Evolutionary conservation across 2,797 vertebrate species (phyloP).

Genomic region (Varecia variegata): DNA sequence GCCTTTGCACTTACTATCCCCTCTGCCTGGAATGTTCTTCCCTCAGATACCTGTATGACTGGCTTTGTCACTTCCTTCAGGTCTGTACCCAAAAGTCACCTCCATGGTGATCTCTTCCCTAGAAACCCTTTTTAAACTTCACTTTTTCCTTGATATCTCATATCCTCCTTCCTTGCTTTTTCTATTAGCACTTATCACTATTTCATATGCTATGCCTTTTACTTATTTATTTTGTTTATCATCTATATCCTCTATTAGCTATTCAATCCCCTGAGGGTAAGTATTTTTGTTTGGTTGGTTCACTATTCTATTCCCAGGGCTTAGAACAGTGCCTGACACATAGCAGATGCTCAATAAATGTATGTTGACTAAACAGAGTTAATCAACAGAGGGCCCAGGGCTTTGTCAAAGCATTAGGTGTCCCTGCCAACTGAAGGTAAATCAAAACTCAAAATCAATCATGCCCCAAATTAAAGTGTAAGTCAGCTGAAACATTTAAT

Average conservation of each 20-base stretch:
- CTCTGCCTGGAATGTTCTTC: background rate
- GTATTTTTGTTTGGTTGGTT: background rate
- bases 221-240: background rate
- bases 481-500: background rate
- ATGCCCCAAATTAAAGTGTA: background rate
- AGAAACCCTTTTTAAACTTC: background rate
- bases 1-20: background rate
- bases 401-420: background rate
- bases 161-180: background rate
- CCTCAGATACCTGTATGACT: background rate
- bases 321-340: background rate
- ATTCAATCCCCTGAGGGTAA: background rate
- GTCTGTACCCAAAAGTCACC: background rate
- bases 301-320: background rate
- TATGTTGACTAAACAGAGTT: background rate
- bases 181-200: background rate
- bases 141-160: background rate
- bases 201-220: background rate
- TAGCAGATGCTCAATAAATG: background rate
- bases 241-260: background rate
- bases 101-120: background rate
- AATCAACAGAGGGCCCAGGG: background rate
- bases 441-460: background rate
- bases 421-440: background rate
- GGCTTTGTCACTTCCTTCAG: background rate